phyloP scores from a whole-genome alignment of 2,113 vertebrate species.

The Ophthalmotilapia sp. region DNA sequence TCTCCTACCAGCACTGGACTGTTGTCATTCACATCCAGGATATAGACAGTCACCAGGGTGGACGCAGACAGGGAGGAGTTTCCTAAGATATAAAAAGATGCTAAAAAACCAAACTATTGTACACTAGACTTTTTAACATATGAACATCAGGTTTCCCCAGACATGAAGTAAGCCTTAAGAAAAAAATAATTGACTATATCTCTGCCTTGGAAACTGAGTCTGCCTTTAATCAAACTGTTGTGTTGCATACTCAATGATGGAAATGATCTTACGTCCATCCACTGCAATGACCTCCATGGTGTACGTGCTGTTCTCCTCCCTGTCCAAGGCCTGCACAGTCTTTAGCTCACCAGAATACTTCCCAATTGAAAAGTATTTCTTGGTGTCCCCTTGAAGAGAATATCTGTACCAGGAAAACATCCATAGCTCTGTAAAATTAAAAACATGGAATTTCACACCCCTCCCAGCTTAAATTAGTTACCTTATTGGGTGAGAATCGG shows the following conservation, averaged over 20 bases:
- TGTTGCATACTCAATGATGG: not conserved
- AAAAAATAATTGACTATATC: not conserved
- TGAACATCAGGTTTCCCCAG: not conserved
- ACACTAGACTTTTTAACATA: not conserved
- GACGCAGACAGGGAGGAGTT: conserved; percentile 72
- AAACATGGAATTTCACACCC: not conserved
- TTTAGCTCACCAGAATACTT: conserved; percentile 75
- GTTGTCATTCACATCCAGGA: conserved; percentile 77
- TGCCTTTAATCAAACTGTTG: not conserved
- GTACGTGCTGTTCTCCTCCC: conserved; percentile 76
- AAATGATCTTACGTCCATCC: conserved; percentile 67
- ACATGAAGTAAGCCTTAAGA: not conserved
- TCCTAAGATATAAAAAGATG: conserved; percentile 41
- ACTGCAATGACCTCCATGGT: conserved; percentile 76
- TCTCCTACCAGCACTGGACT: conserved; percentile 74
- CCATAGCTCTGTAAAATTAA: not conserved
- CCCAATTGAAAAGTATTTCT: conserved; percentile 75
- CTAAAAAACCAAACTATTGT: not conserved
- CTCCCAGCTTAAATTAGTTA: not conserved
- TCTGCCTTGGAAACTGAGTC: not conserved
- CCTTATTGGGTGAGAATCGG: conserved; percentile 76
- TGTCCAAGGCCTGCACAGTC: conserved; percentile 69
- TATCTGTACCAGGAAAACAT: conserved; percentile 60
- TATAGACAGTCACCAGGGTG: conserved; percentile 73
- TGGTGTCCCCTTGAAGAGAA: conserved; percentile 75